Base-by-base conservation (phyloP, 1,140 invertebrate genomes). In the Danaus plexippus region DNA sequence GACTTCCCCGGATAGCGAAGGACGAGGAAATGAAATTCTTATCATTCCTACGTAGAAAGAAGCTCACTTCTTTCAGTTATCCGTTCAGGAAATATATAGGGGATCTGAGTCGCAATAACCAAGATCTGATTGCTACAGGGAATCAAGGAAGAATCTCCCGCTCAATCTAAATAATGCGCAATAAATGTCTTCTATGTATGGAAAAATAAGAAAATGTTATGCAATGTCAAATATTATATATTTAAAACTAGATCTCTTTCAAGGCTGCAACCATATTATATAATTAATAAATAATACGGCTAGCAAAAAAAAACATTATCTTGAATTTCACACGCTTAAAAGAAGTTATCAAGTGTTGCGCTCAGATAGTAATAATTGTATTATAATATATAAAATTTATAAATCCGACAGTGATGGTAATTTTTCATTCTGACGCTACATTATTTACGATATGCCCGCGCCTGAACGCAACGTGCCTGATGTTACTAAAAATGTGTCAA, bases 401-500 rank as follows among this genome's bases (percentile, higher is more conserved):
- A 32, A 32, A 32, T 82, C 77, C 74, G 83, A 86, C 80, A 84
- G 79, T 81, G 78, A 84, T 85, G 78, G 81, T 68, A 71, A 78
- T 84, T 85, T 86, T 82, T 86, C 77, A 85, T 86, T 80, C 80
- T 82, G 83, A 86, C 83, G 80, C 81, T 85, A 73, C 73, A 69
- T 61, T 82, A 85, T 86, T 86, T 84, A 85, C 81, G 83, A 83
- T 69, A 71, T 66, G 67, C 57, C 69, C 73, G 70, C 68, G 70
- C 71, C 71, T 66, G 69, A 73, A 71, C 76, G 76, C 73, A 82
- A 80, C 81, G 78, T 78, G 80, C 78, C 78, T 81, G 80, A 84
- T 80, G 80, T 79, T 81, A 82, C 81, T 84, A 85, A 87, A 86
- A 85, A 85, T 87, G 83, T 87, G 81, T 86, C 83, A 85, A 87